A percentile compares a stretch with the other conserved stretches of the same genome.
phyloP scores from a whole-genome alignment of 2,113 vertebrate species.

The Anthoscopus minutus region DNA sequence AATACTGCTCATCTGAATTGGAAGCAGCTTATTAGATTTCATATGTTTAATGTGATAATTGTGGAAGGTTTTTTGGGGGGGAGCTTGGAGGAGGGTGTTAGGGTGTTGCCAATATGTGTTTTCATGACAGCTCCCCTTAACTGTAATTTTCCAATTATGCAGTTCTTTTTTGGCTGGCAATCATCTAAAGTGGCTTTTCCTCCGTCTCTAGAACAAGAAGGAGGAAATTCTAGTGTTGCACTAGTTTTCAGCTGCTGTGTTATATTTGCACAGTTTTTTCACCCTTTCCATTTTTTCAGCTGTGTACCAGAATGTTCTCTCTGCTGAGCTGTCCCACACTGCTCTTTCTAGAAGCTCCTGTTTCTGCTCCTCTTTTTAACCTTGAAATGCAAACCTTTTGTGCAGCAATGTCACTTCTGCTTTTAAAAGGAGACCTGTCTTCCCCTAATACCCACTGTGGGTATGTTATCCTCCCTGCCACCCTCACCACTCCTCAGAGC shows the following conservation, averaged over 20 bases:
- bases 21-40: neutral
- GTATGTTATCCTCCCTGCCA: neutral
- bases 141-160: neutral
- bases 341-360: neutral
- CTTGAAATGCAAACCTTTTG: neutral
- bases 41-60: neutral
- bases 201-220: rapidly evolving
- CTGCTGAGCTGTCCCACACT: neutral
- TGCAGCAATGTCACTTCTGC: neutral
- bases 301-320: neutral
- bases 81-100: rapidly evolving
- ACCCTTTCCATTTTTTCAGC: neutral
- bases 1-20: neutral
- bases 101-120: neutral
- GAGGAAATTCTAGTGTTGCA: neutral
- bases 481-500: neutral
- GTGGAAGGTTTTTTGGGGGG: rapidly evolving
- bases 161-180: neutral
- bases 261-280: neutral
- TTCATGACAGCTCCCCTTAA: neutral
- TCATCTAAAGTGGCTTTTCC: neutral
- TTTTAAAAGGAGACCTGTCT: neutral
- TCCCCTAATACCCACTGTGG: neutral
- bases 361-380: neutral
- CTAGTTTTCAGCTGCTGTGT: neutral